A percentile compares a stretch with the other conserved stretches of the same genome.
Evolutionary conservation across 2,888 invertebrate species (phyloP).

Genomic region (Sarcophaga rosellei): DNA sequence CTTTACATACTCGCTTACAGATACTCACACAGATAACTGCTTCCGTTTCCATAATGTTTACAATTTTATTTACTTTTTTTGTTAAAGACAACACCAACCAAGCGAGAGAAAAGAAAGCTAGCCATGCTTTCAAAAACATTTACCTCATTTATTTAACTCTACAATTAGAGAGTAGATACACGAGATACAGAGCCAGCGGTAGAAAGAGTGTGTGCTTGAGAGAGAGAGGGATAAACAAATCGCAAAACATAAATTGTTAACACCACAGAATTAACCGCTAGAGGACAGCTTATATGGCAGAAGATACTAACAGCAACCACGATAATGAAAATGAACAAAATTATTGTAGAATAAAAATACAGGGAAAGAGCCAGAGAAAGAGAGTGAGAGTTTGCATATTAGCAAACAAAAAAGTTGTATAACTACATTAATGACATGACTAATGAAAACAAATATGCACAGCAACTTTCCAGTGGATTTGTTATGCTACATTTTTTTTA

Average conservation of each 20-base stretch:
- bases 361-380: no score
- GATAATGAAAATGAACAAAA: background rate
- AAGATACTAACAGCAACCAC: conserved; percentile 22
- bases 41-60: conserved; percentile 18
- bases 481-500: no score
- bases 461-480: no score
- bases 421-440: no score
- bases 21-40: conserved; percentile 15
- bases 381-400: no score
- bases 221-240: no score
- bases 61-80: conserved; percentile 3
- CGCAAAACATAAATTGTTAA: conserved; percentile 54
- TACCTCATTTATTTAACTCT: conserved; percentile 47
- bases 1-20: background rate
- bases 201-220: background rate
- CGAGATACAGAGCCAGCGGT: background rate
- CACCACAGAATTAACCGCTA: conserved; percentile 57
- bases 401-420: no score
- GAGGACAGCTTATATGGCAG: conserved; percentile 15
- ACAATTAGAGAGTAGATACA: background rate
- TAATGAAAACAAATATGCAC: no score
- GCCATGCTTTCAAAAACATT: background rate
- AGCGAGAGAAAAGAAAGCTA: background rate
- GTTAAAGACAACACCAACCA: background rate
- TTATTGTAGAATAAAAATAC: no score